Evolutionary conservation across 2,888 invertebrate species (phyloP).

Genomic region (Clepsis dumicolana): DNA sequence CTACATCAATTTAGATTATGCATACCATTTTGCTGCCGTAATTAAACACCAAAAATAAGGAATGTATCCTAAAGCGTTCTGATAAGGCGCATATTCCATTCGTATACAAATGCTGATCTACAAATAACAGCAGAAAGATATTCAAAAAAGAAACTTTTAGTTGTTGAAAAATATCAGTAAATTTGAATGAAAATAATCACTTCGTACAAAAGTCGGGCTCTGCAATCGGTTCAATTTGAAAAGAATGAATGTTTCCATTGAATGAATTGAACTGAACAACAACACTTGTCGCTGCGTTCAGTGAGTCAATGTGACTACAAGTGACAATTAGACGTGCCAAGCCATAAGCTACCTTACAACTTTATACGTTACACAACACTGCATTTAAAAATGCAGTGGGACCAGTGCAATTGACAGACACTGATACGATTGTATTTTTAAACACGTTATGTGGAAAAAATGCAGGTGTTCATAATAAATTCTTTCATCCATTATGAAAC

Average conservation of each 20-base stretch:
- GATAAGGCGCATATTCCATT: too few species aligned
- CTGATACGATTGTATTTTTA: neutral
- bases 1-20: neutral
- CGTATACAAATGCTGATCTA: too few species aligned
- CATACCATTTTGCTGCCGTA: neutral
- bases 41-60: neutral
- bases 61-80: neutral
- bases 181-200: neutral
- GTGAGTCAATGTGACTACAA: conserved; percentile 22
- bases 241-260: conserved; percentile 54
- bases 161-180: neutral
- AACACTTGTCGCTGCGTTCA: conserved; percentile 32
- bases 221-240: conserved; percentile 45
- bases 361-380: neutral
- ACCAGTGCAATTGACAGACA: conserved; percentile 3
- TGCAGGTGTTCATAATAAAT: too few species aligned
- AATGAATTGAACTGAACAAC: conserved; percentile 24
- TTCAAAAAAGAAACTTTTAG: neutral
- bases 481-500: too few species aligned
- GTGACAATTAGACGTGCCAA: conserved; percentile 21
- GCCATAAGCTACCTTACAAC: conserved; percentile 14
- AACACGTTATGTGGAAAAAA: neutral
- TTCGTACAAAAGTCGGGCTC: neutral
- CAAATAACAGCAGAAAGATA: too few species aligned
- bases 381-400: neutral